Evolutionary conservation across 2,888 invertebrate species (phyloP).

Genomic region (Schizotus pectinicornis): DNA sequence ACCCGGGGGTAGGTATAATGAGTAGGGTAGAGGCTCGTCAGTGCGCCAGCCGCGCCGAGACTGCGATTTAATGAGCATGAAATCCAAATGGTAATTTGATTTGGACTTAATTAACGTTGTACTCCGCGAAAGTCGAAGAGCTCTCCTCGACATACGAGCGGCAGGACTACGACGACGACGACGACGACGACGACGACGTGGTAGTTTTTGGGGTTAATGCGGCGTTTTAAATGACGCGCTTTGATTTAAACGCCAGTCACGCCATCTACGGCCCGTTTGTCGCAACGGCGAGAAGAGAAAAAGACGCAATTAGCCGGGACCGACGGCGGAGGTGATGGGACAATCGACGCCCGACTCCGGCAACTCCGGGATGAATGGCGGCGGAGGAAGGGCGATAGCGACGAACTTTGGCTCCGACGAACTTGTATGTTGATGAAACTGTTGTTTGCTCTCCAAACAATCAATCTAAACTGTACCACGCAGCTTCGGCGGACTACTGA

Average conservation of each 20-base stretch:
- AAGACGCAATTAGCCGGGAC: too few species aligned
- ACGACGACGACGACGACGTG: not conserved
- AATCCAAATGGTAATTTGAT: constrained; percentile 60
- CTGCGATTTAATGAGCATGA: constrained; percentile 58
- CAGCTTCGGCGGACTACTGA: constrained; percentile 31
- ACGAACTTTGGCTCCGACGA: constrained; percentile 17
- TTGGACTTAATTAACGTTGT: constrained; percentile 58
- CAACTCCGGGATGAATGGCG: constrained; percentile 8
- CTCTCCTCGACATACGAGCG: constrained; percentile 3
- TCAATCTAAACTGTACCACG: constrained; percentile 39
- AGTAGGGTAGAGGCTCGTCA: constrained; percentile 43
- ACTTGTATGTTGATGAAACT: constrained; percentile 41
- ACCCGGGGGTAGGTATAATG: constrained; percentile 32
- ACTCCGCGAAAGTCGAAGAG: constrained; percentile 33
- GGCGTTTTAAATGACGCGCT: constrained; percentile 4
- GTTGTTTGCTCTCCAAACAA: constrained; percentile 44
- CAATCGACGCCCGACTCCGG: too few species aligned
- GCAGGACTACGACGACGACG: not conserved
- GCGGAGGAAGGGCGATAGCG: constrained; percentile 8
- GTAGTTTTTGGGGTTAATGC: not conserved
- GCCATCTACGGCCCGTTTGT: too few species aligned
- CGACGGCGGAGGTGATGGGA: not conserved
- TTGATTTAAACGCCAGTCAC: too few species aligned
- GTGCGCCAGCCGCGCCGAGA: constrained; percentile 47
- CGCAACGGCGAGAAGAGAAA: too few species aligned